These are phyloP conservation scores for Crotalus tigris DNA, from an alignment of 2,113 vertebrate species.

Conservation along the genomic window DNA sequence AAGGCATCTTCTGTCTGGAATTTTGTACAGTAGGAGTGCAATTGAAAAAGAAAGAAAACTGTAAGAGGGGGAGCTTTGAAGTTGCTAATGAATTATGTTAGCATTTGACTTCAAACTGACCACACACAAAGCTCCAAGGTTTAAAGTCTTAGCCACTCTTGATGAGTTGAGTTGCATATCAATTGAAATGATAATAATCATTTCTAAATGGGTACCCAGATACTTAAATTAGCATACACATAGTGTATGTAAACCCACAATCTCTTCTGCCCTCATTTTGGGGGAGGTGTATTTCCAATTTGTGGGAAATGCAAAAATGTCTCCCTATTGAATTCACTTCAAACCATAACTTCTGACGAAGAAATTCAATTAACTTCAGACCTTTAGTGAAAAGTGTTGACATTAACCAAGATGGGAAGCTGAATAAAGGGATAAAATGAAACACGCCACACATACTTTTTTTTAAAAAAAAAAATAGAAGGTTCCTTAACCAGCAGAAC, in stretches of 20 bases:
- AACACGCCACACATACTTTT: not conserved
- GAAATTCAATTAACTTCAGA: not conserved
- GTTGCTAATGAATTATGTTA: not conserved
- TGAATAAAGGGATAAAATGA: conserved; percentile 21
- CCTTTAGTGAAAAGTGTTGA: conserved; percentile 31
- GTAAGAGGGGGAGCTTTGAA: too few species aligned
- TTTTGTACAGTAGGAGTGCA: not conserved
- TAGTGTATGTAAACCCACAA: not conserved
- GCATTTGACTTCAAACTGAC: not conserved
- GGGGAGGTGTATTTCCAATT: not conserved
- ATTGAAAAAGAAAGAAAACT: not conserved
- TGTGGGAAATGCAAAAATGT: not conserved
- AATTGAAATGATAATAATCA: not conserved
- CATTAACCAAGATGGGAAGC: conserved; percentile 27
- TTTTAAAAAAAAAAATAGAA: conserved; percentile 35
- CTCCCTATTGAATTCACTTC: not conserved
- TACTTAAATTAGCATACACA: not conserved
- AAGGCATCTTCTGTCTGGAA: not conserved
- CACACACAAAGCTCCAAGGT: not conserved
- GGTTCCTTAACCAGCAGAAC: conserved; percentile 38
- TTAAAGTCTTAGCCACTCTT: not conserved
- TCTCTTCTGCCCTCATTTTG: not conserved
- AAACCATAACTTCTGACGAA: not conserved
- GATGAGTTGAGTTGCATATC: not conserved
- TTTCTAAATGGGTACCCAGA: not conserved